Evolutionary conservation across 2,113 vertebrate genomes (phyloP).

Genomic region (Chionodraco myersi): DNA sequence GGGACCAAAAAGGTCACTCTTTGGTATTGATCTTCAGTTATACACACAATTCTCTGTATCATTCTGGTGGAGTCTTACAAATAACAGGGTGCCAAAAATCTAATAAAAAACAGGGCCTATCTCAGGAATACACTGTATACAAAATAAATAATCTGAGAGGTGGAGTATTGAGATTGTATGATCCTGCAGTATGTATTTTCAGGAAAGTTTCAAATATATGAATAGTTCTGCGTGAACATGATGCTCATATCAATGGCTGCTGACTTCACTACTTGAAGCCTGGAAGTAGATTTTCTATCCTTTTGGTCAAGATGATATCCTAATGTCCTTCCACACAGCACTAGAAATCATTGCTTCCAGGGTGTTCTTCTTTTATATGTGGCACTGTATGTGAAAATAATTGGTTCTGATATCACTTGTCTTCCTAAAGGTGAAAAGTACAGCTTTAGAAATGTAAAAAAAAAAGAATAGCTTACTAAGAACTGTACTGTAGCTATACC

Average conservation of each 20-base stretch:
- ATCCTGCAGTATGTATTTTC: constrained; percentile 40
- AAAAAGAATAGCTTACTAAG: neutral
- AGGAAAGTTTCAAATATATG: constrained; percentile 7
- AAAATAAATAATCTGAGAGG: constrained; percentile 1
- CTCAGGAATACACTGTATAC: constrained; percentile 63
- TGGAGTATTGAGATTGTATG: neutral
- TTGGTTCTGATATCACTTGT: constrained; percentile 11
- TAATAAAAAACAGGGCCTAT: constrained; percentile 30
- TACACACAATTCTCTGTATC: constrained; percentile 15
- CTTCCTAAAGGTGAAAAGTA: constrained; percentile 26
- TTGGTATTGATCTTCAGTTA: neutral
- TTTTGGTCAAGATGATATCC: constrained; percentile 7
- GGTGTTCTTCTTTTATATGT: neutral
- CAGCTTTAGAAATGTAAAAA: constrained; percentile 30
- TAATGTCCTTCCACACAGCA: neutral
- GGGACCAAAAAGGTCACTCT: neutral
- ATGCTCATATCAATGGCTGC: constrained; percentile 5
- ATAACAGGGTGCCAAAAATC: constrained; percentile 26
- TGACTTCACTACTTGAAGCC: constrained; percentile 23
- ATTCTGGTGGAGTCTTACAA: neutral
- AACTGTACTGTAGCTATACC: constrained; percentile 27
- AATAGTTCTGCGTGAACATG: constrained; percentile 18
- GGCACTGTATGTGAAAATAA: constrained; percentile 1
- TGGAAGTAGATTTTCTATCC: constrained; percentile 17
- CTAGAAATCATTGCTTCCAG: constrained; percentile 13